phyloP scores from a whole-genome alignment of 2,797 vertebrate genomes.

The Hydrophis major region DNA sequence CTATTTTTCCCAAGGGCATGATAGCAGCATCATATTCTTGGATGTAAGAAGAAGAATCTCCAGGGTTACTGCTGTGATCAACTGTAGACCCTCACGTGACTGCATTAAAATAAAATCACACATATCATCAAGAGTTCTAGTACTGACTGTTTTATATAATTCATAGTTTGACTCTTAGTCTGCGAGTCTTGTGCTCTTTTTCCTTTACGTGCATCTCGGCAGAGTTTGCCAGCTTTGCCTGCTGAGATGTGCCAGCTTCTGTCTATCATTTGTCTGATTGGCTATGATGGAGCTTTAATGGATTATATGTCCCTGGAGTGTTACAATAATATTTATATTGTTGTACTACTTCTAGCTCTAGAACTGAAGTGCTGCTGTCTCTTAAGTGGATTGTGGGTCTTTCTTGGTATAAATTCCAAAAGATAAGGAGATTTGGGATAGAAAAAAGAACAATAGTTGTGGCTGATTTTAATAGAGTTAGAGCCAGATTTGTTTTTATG shows the following conservation, averaged over 20 bases:
- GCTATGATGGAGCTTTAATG: constrained; percentile 6
- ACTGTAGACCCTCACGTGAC: too few relatives aligned
- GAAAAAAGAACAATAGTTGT: neutral
- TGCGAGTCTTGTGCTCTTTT: neutral
- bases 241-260: constrained; percentile 1
- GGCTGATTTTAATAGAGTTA: neutral
- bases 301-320: constrained; percentile 2
- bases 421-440: neutral
- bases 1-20: too few relatives aligned
- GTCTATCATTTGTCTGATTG: constrained; percentile 20
- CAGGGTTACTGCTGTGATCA: neutral
- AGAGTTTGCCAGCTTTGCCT: neutral
- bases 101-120: neutral
- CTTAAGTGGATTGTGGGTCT: neutral
- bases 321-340: neutral
- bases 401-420: neutral
- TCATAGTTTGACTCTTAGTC: neutral
- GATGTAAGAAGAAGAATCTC: neutral
- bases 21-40: neutral
- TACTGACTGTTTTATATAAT: neutral
- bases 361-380: neutral
- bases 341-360: neutral
- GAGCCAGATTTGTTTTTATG: neutral
- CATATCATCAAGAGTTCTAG: neutral
- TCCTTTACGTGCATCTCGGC: accelerated